Evolutionary conservation across 2,113 vertebrate genomes (phyloP), one percentile per base, ranked within the genome.

Genomic region (Kryptolebias marmoratus): DNA sequence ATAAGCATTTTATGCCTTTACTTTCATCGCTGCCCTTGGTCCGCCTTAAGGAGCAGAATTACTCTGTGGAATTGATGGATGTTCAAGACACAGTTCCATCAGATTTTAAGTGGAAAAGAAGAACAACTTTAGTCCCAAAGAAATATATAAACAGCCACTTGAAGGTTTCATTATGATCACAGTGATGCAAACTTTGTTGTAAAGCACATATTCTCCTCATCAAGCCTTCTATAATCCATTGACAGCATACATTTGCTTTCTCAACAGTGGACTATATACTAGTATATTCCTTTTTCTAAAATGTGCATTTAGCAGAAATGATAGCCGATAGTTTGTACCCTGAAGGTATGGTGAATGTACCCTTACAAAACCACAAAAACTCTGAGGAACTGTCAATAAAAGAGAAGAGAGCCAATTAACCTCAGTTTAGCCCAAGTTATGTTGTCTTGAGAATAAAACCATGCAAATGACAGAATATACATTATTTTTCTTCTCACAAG

Each of bases 211-310:
- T 58, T 73, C 10, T 36, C 56, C 58, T 71, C 58, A 77, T 83
- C 56, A 78, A 75, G 78, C 65, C 73, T 62, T 77, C 42, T 42
- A 42, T 49, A 27, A 32, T 42, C 68, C 72, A 81, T 66, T 68
- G 80, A 71, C 71, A 77, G 63, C 63, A 80, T 68, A 36, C 77
- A 60, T 77, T 75, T 87, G 59, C 70, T 81, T 85, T 71, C 71
- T 85, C 73, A 85, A 80, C 77, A 85, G 72, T 32, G 55, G 68
- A 66, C 49, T 80, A 28, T 50, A 71, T 67, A 73, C 80, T 68
- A 13, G 80, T 87, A 78, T 64, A 61, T 82, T 47, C 59, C 60
- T 55, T 85, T 85, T 82, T 82, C 76, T 70, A 72, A 30, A 53
- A 57, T 62, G 75, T 73, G 54, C 65, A 82, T 78, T 78, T 15